Evolutionary conservation across 2,113 vertebrate species (phyloP), one percentile per base, ranked within the genome.

Genomic region (Mohoua ochrocephala): DNA sequence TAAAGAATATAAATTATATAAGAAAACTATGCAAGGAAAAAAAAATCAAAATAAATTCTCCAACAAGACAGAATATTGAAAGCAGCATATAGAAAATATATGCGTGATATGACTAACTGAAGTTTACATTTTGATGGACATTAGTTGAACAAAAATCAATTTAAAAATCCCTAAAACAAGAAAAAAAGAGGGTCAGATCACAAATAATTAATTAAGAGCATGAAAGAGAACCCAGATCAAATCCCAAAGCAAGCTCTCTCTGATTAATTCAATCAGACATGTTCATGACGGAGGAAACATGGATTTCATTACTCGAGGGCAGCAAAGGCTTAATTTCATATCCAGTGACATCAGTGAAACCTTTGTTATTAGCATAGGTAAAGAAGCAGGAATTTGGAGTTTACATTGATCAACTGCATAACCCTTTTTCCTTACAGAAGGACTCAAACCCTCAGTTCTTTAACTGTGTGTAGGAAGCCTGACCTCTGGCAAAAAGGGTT

Each of bases 191-290:
- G 11, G 54, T 70, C 24, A 54, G 44, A 78, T 95, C 1, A 2
- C 64, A 95, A 89, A 77, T 87, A 92, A 93, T 92, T 93, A 92
- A 79, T 83, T 95, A 81, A 84, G 76, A 95, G 35, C 71, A 69
- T 65, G 75, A 90, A 94, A 78, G 45, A 91, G 31, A 93, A 69
- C 18, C 20, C 7, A 73, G 61, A 88, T 57, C 31, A 88, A 94
- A 90, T 95, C 79, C 82, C 75, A 91, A 77, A 92, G 73, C 65
- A 82, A 64, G 27, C 19, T 87, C 35, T 67, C 87, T 67, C 56
- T 76, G 89, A 92, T 95, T 95, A 94, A 95, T 92, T 95, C 37
- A 82, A 53, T 68, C 77, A 96, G 61, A 84, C 53, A 57, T 45
- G 50, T 89, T 87, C 63, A 85, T 65, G 87, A 91, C 1, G 63